Conservation (phyloP, 2,113 vertebrate genomes). For the Origma solitaria region DNA sequence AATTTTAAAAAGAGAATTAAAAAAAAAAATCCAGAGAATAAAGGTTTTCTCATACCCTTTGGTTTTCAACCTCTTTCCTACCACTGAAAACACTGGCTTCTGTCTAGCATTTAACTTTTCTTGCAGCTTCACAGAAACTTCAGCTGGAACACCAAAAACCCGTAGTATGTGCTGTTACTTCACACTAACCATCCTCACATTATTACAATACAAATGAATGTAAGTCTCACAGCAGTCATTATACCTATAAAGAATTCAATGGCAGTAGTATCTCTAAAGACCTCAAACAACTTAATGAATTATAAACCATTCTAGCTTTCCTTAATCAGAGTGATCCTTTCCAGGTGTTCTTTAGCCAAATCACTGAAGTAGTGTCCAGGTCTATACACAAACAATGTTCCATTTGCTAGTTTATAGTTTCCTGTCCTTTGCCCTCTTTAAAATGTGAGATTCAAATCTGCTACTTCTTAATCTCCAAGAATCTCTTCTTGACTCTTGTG, state of each 20-base stretch:
- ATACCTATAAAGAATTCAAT: not conserved
- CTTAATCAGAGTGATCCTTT: not conserved
- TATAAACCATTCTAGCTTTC: not conserved
- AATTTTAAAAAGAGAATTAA: not conserved
- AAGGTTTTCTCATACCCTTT: not conserved
- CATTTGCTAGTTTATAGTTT: slow-evolving; percentile 45
- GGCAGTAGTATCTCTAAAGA: not conserved
- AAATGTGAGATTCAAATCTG: not conserved
- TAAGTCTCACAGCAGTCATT: not conserved
- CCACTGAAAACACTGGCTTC: not conserved
- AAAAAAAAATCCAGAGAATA: not conserved
- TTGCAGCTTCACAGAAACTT: not conserved
- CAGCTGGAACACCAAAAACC: not conserved
- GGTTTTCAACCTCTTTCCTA: not conserved
- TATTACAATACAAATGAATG: not conserved
- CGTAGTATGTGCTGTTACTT: not conserved
- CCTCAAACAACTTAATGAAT: not conserved
- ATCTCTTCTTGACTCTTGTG: not conserved
- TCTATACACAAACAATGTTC: slow-evolving; percentile 46
- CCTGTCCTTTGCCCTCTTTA: slow-evolving; percentile 21
- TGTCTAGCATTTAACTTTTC: not conserved
- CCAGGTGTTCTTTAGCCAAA: slow-evolving; percentile 41
- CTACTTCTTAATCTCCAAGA: not conserved
- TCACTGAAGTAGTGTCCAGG: slow-evolving; percentile 19
- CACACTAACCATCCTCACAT: not conserved